Conservation (phyloP, 2,888 invertebrate genomes). For the Ceramica pisi region DNA sequence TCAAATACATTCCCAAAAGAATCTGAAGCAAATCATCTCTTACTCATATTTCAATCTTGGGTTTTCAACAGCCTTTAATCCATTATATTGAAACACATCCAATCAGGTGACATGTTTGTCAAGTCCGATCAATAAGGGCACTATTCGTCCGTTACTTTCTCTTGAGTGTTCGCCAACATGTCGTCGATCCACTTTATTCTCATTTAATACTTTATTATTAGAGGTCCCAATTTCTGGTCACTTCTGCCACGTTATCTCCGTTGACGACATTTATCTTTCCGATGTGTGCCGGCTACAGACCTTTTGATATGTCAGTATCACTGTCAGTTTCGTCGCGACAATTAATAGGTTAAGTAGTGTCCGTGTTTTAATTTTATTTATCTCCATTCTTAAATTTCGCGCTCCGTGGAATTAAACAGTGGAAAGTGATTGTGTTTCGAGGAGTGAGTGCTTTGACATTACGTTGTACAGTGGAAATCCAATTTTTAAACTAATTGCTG, state of each 20-base stretch:
- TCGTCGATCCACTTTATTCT: slow-evolving; percentile 25
- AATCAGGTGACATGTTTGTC: slow-evolving; percentile 29
- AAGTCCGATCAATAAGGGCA: slow-evolving; percentile 41
- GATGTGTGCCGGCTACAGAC: slow-evolving; percentile 79
- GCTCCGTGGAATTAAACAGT: background rate
- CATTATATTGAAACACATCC: background rate
- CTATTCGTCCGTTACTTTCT: slow-evolving; percentile 16
- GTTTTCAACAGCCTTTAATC: slow-evolving; percentile 3
- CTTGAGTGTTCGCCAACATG: slow-evolving; percentile 17
- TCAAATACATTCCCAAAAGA: background rate
- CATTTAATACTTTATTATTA: slow-evolving; percentile 56
- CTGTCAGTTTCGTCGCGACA: slow-evolving; percentile 59
- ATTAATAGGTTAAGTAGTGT: slow-evolving; percentile 47
- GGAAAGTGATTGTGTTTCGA: slow-evolving; percentile 3
- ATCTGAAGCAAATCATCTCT: background rate
- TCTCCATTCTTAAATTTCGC: slow-evolving; percentile 11
- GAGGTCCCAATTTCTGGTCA: slow-evolving; percentile 62
- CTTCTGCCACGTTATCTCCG: slow-evolving; percentile 74
- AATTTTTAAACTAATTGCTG: slow-evolving; percentile 13
- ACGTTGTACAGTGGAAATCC: slow-evolving; percentile 7
- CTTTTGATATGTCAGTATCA: slow-evolving; percentile 65
- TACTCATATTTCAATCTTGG: background rate
- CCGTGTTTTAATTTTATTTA: slow-evolving; percentile 24
- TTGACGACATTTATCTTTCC: slow-evolving; percentile 80
- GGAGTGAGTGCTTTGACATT: background rate